Evolutionary conservation across 2,113 vertebrate genomes (phyloP).

Genomic region (Hemiprocne comata): DNA sequence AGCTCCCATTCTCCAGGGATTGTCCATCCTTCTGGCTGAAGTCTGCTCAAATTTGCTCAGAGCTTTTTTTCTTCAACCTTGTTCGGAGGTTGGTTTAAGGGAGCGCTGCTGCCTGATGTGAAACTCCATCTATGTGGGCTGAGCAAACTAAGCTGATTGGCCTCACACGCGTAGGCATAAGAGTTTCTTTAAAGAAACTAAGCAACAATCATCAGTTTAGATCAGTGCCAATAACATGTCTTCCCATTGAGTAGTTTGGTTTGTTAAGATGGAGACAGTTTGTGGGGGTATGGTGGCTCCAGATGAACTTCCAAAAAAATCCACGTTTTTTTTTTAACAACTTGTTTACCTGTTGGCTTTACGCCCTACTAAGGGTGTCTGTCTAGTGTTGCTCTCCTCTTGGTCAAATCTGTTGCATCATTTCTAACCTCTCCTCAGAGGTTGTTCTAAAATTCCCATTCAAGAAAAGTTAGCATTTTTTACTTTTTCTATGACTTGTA

Average conservation of each 20-base stretch:
- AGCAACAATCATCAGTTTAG: not conserved
- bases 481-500: not conserved
- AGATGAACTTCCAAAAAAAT: not conserved
- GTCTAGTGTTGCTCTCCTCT: not conserved
- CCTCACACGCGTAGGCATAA: not conserved
- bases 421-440: not conserved
- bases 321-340: not conserved
- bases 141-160: not conserved
- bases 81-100: not conserved
- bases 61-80: too few species aligned
- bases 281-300: not conserved
- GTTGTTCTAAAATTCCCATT: not conserved
- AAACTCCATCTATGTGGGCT: not conserved
- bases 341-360: not conserved
- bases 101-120: not conserved
- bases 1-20: not conserved
- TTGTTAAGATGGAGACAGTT: not conserved
- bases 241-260: not conserved
- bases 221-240: not conserved
- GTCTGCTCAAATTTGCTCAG: not conserved
- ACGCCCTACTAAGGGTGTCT: not conserved
- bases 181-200: not conserved
- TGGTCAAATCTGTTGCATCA: not conserved
- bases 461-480: not conserved
- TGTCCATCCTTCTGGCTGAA: not conserved